Evolutionary conservation across 92 coral and sea anemone genomes (phyloP), one percentile per base, ranked within the genome.

Genomic region (Parazoanthus swiftii): DNA sequence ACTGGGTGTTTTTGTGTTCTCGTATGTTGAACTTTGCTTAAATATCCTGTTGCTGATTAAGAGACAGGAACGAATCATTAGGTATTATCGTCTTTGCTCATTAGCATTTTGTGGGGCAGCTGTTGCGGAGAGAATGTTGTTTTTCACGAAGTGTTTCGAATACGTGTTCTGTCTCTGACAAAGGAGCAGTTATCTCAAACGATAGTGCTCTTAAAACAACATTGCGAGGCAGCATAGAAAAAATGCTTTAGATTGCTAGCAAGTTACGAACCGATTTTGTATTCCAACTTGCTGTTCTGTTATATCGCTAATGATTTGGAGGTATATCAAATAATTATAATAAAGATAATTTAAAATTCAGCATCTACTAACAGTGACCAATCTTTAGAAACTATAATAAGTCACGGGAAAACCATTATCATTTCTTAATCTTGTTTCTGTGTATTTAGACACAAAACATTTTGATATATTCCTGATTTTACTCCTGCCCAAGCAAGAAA

Each of bases 41-140:
- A 29, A 74, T 13, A 74, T 35, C 21, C 21, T 10, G 6, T 74
- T 11, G 35, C 46, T 74, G n/a, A 6, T 74, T 36, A 9, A 3
- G 13, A 18, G 20, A 2, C 39, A 42, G 76, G 3, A 74, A 14
- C 16, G 21, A 74, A 26, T 74, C 21, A 2, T 35, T 35, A 35
- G 51, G 51, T 48, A 48, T 7, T 48, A 48, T 48, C 50, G 7
- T 6, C 8, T 36, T 74, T 38, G 2, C 79, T 76, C 54, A 76
- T 76, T 76, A 76, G 51, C 79, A 76, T 76, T 76, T 76, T 76
- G 9, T 15, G 51, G 15, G 5, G 25, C 79, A 76, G 54, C 54
- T 76, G 79, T 76, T 10, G 78, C 66, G 9, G 26, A 35, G 78
- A 74, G 48, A 74, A 20, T 15, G 21, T 37, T 74, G 42, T 37